Evolutionary conservation across 30 jellyfish, hydroid and myxozoan genomes (phyloP).

Genomic region (Aurelia coerulea): DNA sequence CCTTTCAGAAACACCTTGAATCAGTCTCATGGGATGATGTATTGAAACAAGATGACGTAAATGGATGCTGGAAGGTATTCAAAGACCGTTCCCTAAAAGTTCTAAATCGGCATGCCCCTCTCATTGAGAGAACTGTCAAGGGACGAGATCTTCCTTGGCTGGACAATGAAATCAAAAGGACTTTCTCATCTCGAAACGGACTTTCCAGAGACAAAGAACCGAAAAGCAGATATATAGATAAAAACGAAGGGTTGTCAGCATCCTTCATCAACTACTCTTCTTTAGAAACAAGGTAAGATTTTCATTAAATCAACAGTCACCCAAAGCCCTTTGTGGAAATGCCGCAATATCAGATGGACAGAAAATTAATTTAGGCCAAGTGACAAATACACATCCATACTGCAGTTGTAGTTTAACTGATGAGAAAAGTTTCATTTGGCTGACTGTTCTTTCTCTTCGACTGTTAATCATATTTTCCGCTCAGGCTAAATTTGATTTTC

Average conservation of each 20-base stretch:
- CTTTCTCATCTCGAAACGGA: neutral
- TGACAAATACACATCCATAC: neutral
- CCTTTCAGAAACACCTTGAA: no score
- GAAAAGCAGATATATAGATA: neutral
- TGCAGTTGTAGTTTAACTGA: neutral
- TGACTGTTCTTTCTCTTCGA: neutral
- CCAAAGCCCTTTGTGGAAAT: constrained; percentile 9
- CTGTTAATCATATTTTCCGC: neutral
- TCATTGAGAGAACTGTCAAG: no score
- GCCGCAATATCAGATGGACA: neutral
- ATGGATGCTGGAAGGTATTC: no score
- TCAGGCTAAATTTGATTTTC: neutral
- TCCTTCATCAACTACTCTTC: constrained; percentile 31
- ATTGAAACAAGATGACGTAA: no score
- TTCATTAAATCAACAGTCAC: neutral
- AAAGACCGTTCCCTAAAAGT: no score
- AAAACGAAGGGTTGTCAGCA: constrained; percentile 9
- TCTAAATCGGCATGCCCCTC: no score
- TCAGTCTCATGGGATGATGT: no score
- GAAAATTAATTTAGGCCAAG: constrained; percentile 1
- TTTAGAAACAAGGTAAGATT: constrained; percentile 14
- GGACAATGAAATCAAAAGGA: no score
- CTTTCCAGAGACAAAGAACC: constrained; percentile 12
- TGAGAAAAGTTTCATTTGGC: constrained; percentile 2
- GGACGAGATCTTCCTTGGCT: no score